Base-by-base conservation (phyloP, 2,113 vertebrate species). In the Sapajus apella region DNA sequence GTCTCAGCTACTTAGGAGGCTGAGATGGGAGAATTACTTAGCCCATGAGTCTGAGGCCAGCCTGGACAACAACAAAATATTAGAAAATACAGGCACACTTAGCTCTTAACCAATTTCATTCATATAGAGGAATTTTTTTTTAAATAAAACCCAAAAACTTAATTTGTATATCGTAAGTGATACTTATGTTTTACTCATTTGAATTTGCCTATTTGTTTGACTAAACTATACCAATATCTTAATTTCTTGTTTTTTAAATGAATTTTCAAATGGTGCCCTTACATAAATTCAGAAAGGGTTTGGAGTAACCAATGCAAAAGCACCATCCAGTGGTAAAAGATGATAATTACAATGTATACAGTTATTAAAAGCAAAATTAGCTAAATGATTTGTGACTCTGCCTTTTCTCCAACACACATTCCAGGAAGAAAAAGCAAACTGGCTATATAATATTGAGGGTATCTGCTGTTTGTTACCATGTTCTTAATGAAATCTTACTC, bases 261-360 rank as follows among this genome's bases (percentile, higher is more conserved):
- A 77, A 55, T 58, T 97, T 97, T 84, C 23, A 85, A 96, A 96
- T 68, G 18, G 35, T 93, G 81, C n/a, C 47, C 25, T 72, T 83
- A 89, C 25, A 27, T 40, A 82, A 88, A 80, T 73, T 94, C 81
- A 75, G 30, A 93, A 90, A 89, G 61, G 21, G 58, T 82, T 96
- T 90, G 20, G 8, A 91, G 20, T 80, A 95, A 86, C 43, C 64
- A 97, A 88, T 88, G 21, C 81, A 97, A 97, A 96, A 21, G 87
- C 97, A 96, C 97, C 97, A 96, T 30, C 97, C 52, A 97, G 97
- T 97, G 97, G 97, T 66, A 82, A 85, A 88, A 94, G 70, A 23
- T 77, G 66, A 35, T 77, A 96, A 96, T 25, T 92, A 92, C 97
- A 97, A 88, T 66, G 66, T 85, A 66, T 4, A 76, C 4, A 55